Conservation (phyloP, 2,888 invertebrate species). For the Stratiomys singularior region DNA sequence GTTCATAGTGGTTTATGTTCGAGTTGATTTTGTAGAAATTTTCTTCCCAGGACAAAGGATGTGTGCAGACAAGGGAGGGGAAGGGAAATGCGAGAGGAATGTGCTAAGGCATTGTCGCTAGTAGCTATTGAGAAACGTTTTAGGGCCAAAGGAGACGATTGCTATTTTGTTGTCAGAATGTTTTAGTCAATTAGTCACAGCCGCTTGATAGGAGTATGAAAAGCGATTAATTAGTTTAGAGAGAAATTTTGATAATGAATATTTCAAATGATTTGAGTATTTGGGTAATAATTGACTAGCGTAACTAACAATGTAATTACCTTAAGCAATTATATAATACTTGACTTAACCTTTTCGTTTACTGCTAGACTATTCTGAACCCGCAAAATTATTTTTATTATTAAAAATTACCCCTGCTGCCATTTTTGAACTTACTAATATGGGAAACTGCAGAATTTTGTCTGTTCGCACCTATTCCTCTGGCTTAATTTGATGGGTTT, state of each 20-base stretch:
- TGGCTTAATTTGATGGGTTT: too few species aligned
- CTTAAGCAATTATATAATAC: too few species aligned
- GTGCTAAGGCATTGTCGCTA: neutral
- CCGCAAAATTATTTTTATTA: too few species aligned
- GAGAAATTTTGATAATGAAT: constrained; percentile 1
- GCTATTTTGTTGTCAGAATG: constrained; percentile 7
- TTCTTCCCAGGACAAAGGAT: neutral
- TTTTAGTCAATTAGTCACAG: constrained; percentile 38
- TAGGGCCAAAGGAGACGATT: neutral
- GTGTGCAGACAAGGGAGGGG: neutral
- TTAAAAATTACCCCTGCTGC: too few species aligned
- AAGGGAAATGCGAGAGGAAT: neutral
- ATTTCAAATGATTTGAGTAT: neutral
- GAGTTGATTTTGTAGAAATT: too few species aligned
- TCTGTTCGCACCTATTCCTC: too few species aligned
- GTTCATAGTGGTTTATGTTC: neutral
- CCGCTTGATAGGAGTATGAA: constrained; percentile 4
- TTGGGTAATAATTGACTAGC: too few species aligned
- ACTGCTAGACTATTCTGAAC: too few species aligned
- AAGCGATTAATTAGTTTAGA: constrained; percentile 14
- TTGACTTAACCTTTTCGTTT: too few species aligned
- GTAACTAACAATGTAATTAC: too few species aligned
- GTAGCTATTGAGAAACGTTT: neutral
- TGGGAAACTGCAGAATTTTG: too few species aligned
- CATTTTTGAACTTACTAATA: too few species aligned